Evolutionary conservation across 2,888 invertebrate species (phyloP), one percentile per base, ranked within the genome.

Genomic region (Noctua janthe): DNA sequence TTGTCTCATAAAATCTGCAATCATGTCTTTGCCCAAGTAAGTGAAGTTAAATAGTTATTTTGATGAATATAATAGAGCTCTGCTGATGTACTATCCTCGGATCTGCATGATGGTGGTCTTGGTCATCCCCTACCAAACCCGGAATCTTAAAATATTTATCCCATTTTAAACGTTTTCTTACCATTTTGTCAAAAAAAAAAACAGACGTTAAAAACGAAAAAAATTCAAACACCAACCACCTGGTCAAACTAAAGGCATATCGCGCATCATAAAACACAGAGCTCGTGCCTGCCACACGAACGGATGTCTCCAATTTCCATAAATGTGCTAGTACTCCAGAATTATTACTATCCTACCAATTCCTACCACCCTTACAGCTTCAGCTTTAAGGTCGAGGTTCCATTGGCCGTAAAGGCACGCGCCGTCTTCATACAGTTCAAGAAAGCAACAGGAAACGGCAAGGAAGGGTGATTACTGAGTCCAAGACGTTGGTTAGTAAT

Each of bases 261-360:
- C 89, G 94, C 93, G 93, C 94, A 88, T 89, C 89, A 91, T 90
- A 91, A 89, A 92, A 90, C 90, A 91, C 90, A 90, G 89, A 89
- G 90, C 96, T 94, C 95, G 95, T 94, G 96, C 92, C 88, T 82
- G 92, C 84, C 96, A 95, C 96, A 93, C 95, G 97, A 96, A 89
- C 96, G 97, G 97, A 96, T 94, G 94, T 95, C 90, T 92, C 91
- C 92, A 92, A 96, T 96, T 96, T 94, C 94, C 93, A 93, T 93
- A 94, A 90, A 91, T 83, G 84, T 87, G 83, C 77, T 74, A 71
- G 49, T 64, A 54, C 51, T 43, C 72, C 51, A 71, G 20, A 71
- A 77, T 43, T 49, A 73, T 66, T 56, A 64, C 15, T 49, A 51
- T 43, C 17, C 8, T 2, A 35, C 20, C 2, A 20, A 80, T 43